Percentiles rank a stretch among this genome's conserved stretches.
phyloP scores from a whole-genome alignment of 2,113 vertebrate genomes.

The Chauna torquata region DNA sequence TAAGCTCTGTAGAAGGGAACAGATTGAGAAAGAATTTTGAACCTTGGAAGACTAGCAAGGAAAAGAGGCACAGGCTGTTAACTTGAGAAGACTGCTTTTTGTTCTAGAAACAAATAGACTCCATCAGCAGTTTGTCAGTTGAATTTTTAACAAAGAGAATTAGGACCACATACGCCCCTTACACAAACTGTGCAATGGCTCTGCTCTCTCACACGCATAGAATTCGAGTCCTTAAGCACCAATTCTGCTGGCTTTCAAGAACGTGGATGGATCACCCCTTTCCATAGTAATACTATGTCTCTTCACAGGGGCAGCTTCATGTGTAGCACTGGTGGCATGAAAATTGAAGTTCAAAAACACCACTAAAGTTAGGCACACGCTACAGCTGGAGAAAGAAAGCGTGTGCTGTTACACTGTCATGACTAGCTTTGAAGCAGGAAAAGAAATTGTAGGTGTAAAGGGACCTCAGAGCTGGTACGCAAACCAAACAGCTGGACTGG shows the following conservation, averaged over 20 bases:
- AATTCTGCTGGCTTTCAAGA: not conserved
- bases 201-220: not conserved
- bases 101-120: not conserved
- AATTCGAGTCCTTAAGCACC: not conserved
- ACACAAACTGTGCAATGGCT: not conserved
- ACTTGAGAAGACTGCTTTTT: not conserved
- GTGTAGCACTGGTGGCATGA: not conserved
- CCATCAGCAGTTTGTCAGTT: not conserved
- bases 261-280: not conserved
- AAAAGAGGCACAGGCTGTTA: not conserved
- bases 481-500: not conserved
- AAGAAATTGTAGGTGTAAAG: slow-evolving; percentile 18
- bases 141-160: not conserved
- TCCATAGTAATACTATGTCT: not conserved
- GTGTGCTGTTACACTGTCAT: not conserved
- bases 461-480: not conserved
- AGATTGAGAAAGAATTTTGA: not conserved
- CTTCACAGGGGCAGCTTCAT: not conserved
- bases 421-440: not conserved
- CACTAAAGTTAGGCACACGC: not conserved
- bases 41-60: not conserved
- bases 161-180: not conserved
- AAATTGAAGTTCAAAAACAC: not conserved
- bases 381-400: slow-evolving; percentile 10
- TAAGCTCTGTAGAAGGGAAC: not conserved